Evolutionary conservation across 2,888 invertebrate species (phyloP), one percentile per base, ranked within the genome.

Genomic region (Autographa gamma): DNA sequence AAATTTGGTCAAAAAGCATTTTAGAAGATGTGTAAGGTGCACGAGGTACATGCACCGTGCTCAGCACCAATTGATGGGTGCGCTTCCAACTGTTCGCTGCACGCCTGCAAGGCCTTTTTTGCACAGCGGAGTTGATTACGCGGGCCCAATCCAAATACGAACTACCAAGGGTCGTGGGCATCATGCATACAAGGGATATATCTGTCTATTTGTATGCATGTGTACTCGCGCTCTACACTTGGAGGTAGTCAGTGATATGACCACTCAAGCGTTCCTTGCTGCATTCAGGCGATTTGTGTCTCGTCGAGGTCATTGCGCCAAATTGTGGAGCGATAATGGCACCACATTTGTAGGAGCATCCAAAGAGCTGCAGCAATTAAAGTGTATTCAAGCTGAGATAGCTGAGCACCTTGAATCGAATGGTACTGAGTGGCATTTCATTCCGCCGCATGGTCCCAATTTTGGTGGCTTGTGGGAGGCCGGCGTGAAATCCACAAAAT

Each of bases 201-300:
- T 34, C 34, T n/a, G n/a, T n/a, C n/a, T 34, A 34, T 34, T 34
- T 34, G 34, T 34, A 34, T 34, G 34, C 34, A 34, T 34, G 34
- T 34, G 34, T 34, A 34, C 34, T 34, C 34, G 34, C 34, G 34
- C 34, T 34, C 8, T 34, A 34, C 34, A 34, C 34, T 65, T 65
- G 14, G 60, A 60, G 19, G 65, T 19, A 41, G 65, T 66, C 14
- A 66, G 60, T 14, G 66, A 66, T 4, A 66, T 66, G 66, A 66
- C 60, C 19, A 60, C 66, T n/a, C 34, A 32, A 60, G 66, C 48
- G 18, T 66, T 66, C 14, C 14, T 66, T 43, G 66, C 66, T 48
- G 66, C 66, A 14, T 66, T 66, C 8, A 59, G 64, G 25, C 59
- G 60, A 32, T 66, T 66, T 14, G 66, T 66, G 34, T 43, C 66